Base-by-base conservation (phyloP, 2,888 invertebrate genomes). In the Drepanosiphum platanoidis region DNA sequence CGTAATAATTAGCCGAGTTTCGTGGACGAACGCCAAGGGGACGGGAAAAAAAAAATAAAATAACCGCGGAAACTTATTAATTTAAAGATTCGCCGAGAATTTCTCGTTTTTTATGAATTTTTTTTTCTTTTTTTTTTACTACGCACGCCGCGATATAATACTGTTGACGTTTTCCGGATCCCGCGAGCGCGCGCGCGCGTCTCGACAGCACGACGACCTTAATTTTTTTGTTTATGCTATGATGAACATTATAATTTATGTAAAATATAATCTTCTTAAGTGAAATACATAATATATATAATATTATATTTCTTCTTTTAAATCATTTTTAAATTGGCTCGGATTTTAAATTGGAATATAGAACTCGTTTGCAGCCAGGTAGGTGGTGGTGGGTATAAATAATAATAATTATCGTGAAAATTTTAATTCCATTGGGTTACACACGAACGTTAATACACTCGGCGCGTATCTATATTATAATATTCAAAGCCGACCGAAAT, bases 201-300 rank as follows among this genome's bases (percentile, higher is more conserved):
- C 32, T 52, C n/a, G n/a, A 32, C 30, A n/a, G n/a, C n/a, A n/a
- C n/a, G 66, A 66, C n/a, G 79, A 18, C 66, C 32, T 79, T 74
- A 42, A 79, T 34, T 66, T 61, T 61, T 61, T 61, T 7, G 27
- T 61, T 61, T 8, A 46, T 32, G 66, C 66, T 34, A 61, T 30
- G 77, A 39, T 61, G 61, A 39, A 77, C 9, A 30, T 74, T 42
- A 32, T 78, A 78, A 66, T 79, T 79, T 66, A 66, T 79, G 66
- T 66, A 79, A 79, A 79, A 66, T 32, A 39, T 79, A 66, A 66
- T 79, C 42, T 66, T 30, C 66, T 79, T 46, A 66, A n/a, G n/a
- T 32, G 32, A 79, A 79, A 39, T 46, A 74, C 30, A 22, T 64
- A 27, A 74, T 66, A 11, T 42, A 9, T 32, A 46, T 22, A 9